Evolutionary conservation across 2,113 vertebrate genomes (phyloP).

Genomic region (Ctenodactylus gundi): DNA sequence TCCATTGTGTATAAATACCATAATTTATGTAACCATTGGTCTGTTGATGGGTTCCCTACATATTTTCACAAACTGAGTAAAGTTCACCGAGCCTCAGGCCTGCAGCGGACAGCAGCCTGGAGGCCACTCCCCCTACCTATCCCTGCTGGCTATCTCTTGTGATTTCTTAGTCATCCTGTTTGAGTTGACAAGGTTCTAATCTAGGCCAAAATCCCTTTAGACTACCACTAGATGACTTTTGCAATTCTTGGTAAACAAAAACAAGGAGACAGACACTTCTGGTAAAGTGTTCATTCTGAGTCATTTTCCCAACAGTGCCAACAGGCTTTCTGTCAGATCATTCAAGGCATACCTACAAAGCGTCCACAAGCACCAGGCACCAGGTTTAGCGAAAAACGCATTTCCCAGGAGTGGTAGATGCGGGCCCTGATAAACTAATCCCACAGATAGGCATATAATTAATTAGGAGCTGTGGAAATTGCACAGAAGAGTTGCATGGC

Average conservation of each 20-base stretch:
- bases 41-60: too few relatives aligned
- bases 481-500: not conserved
- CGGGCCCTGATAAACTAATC: not conserved
- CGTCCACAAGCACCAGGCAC: not conserved
- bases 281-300: not conserved
- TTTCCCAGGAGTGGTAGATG: not conserved
- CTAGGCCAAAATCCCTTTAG: not conserved
- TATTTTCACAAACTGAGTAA: not conserved
- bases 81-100: not conserved
- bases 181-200: slow-evolving; percentile 12
- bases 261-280: not conserved
- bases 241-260: not conserved
- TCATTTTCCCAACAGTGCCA: not conserved
- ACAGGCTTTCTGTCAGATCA: not conserved
- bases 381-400: not conserved
- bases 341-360: not conserved
- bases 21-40: too few relatives aligned
- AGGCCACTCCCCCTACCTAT: not conserved
- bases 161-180: not conserved
- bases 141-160: not conserved
- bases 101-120: not conserved
- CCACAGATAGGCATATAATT: not conserved
- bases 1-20: too few relatives aligned
- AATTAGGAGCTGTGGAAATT: not conserved
- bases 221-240: not conserved